Evolutionary conservation across 2,797 vertebrate species (phyloP), one percentile per base, ranked within the genome.

Genomic region (Pampus argenteus): DNA sequence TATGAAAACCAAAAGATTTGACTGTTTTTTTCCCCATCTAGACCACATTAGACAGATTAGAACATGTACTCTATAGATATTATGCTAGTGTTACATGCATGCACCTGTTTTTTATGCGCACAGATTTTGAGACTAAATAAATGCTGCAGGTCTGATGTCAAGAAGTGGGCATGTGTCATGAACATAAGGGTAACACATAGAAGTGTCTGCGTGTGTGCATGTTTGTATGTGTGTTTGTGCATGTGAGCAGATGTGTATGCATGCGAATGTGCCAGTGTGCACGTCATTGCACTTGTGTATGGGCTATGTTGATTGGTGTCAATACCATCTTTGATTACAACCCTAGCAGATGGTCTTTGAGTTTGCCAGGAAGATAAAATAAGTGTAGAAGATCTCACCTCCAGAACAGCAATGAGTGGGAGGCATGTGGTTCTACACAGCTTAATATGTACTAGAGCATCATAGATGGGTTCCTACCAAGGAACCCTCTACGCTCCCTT

Each of bases 291-390:
- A 61, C 70, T 55, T 44, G 73, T 75, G 71, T 66, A 40, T 20
- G 40, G 57, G 29, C 52, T 81, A 66, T 47, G 77, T 74, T 80
- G 83, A 86, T 79, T 71, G 58, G 78, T 84, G 83, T 87, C 65
- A 65, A 82, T 73, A 74, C 71, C 87, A 77, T 91, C 82, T 89
- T 87, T 87, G 77, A 92, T 93, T 90, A 88, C 83, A 76, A 66
- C 65, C 34, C 8, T 15, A 72, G 72, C 88, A 92, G 81, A 92
- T 91, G 81, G 88, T 78, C 49, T 78, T 73, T 15, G 45, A 71
- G 78, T 87, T 78, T 88, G 72, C 42, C 85, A 89, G 65, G 66
- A 82, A 84, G 59, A 45, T 52, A 77, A 81, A 72, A 72, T 67
- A 71, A 64, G 79, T 81, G 75, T 59, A 58, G 78, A 65, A 84